Base-by-base conservation (phyloP, 2,113 vertebrate species). In the Mormyrus iriodes region DNA sequence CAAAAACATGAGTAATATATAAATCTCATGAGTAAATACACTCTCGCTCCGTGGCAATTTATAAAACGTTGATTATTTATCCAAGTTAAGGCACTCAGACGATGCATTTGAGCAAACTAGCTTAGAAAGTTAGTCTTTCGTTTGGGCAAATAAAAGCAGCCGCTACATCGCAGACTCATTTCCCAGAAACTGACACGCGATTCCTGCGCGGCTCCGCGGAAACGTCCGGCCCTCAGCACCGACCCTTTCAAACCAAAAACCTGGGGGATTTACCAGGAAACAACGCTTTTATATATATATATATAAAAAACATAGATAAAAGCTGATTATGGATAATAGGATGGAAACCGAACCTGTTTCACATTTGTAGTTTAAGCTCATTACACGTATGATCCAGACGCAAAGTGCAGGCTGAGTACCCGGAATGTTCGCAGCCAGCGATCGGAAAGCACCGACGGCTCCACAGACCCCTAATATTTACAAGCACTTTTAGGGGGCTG, bases 341-440 rank as follows among this genome's bases (percentile, higher is more conserved):
- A 6, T 79, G 27, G 61, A 10, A 31, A 31, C 61, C 10, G 61
- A 69, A 82, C 39, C 19, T 21, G 19, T 19, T 44, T 42, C 76
- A 44, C 19, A 44, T 82, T 82, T 69, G 76, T 82, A 44, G 4
- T 82, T 82, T 82, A 84, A 84, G 19, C 8, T 48, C 79, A 42
- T 83, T 21, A 83, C 17, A 83, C 42, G 8, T 48, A 44, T 83
- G 15, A 91, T 89, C 69, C 88, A 48, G 91, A 55, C 86, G 91
- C 90, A 88, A 76, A 19, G 58, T 89, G 52, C 82, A 89, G 73
- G 5, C 21, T 61, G 87, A 39, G 31, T 82, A 35, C n/a, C 10
- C 15, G 1, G 6, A 73, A 85, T 42, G 53, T 52, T 85, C 52
- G 27, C 3, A 51, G 79, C 8, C 13, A 85, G 82, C 53, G 49